Base-by-base conservation (phyloP, 2,113 vertebrate genomes). In the Pongo abelii region DNA sequence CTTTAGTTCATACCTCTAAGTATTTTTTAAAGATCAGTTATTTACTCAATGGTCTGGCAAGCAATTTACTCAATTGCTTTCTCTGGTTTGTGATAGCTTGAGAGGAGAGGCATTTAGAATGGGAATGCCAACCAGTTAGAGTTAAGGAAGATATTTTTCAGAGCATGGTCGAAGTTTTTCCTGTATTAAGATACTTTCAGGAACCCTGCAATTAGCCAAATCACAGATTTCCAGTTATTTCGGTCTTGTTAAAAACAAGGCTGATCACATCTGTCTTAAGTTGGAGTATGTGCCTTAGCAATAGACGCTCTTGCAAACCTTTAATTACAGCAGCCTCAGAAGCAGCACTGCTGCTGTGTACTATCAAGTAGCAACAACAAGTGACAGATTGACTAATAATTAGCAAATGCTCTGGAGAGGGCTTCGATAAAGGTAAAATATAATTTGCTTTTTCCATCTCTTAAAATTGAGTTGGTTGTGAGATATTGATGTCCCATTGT, bases 341-440 rank as follows among this genome's bases (percentile, higher is more conserved):
- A 98, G 95, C 27, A 64, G 85, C 84, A 25, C 67, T 88, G 59
- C 91, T 98, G 48, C 55, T 22, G 2, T 96, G 92, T 95, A 96
- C 97, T 96, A 96, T 97, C 95, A 95, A 96, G 91, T 72, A 93
- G 91, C 96, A 93, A 83, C 94, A 97, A 67, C 96, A 92, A 64
- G 93, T 98, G 81, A 94, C 43, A 55, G 96, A 98, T 96, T 97
- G 98, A 98, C 93, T 97, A 97, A 70, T 97, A 98, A 98, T 98
- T 98, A 98, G 94, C 92, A 96, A 91, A 79, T 96, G 87, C 59
- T 70, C 93, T 98, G 84, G 48, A 96, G 97, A 95, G 97, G 93
- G 67, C 86, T 97, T 98, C 93, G 96, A 2, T 97, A 95, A 97
- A 97, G 98, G 96, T 98, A 94, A 94, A 98, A 98, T 96, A 94